Conservation (phyloP, 2,797 vertebrate species). For the Sebastes hubbsi region DNA sequence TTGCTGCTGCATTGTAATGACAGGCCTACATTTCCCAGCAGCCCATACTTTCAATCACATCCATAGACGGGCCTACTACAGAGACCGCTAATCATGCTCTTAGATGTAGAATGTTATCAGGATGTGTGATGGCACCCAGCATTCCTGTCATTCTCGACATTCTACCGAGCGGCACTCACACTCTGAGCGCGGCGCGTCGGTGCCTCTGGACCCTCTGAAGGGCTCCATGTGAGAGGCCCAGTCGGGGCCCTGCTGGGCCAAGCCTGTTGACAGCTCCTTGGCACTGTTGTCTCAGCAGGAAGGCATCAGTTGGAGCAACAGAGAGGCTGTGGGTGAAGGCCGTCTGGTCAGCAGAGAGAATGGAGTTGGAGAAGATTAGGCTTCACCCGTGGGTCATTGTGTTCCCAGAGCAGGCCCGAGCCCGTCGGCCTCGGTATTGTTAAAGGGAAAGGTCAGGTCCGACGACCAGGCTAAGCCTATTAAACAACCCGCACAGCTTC, state of each 20-base stretch:
- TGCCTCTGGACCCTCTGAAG: constrained; percentile 60
- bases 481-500: constrained; percentile 68
- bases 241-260: constrained; percentile 82
- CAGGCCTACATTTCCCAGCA: constrained; percentile 83
- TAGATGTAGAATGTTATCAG: constrained; percentile 69
- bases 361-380: constrained; percentile 94
- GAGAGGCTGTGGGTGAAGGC: constrained; percentile 85
- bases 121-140: constrained; percentile 71
- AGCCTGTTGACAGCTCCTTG: constrained; percentile 92
- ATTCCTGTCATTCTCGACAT: constrained; percentile 78
- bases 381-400: constrained; percentile 90
- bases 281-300: constrained; percentile 96
- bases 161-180: constrained; percentile 50
- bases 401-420: constrained; percentile 91
- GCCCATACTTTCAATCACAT: constrained; percentile 44
- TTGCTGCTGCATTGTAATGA: constrained; percentile 78
- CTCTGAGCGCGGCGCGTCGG: constrained; percentile 37
- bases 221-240: constrained; percentile 73
- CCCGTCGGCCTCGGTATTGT: constrained; percentile 86
- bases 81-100: constrained; percentile 59
- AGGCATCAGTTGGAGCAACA: constrained; percentile 95
- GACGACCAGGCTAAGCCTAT: constrained; percentile 89
- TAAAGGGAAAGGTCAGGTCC: constrained; percentile 93
- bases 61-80: constrained; percentile 62
- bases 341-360: constrained; percentile 81